Conservation (phyloP, 2,888 invertebrate genomes). For the Brachypterus glaber region DNA sequence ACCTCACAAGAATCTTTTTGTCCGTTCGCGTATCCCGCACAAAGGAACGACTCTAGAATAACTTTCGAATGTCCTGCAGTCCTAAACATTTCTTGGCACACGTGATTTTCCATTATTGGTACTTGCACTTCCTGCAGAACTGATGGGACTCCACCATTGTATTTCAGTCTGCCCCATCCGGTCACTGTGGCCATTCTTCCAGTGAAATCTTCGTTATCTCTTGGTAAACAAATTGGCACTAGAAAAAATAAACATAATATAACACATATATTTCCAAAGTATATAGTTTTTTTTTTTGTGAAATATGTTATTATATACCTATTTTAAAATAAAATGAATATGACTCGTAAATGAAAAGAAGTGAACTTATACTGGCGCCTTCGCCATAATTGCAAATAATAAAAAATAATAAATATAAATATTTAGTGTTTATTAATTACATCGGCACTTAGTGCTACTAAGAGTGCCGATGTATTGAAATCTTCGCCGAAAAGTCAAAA, state of each 20-base stretch:
- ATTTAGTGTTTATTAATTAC: too few relatives aligned
- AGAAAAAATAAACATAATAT: conserved; percentile 28
- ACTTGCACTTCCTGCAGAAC: conserved; percentile 86
- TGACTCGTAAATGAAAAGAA: too few relatives aligned
- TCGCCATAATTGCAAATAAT: too few relatives aligned
- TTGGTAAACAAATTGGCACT: conserved; percentile 88
- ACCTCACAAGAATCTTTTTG: conserved; percentile 91
- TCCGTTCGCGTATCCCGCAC: conserved; percentile 87
- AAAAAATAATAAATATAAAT: too few relatives aligned
- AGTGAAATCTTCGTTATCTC: conserved; percentile 68
- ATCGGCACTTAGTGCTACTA: too few relatives aligned
- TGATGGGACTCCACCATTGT: conserved; percentile 83
- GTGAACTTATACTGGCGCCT: too few relatives aligned
- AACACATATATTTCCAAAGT: too few relatives aligned
- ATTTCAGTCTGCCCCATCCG: conserved; percentile 86
- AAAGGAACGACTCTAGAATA: conserved; percentile 78
- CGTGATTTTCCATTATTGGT: conserved; percentile 82
- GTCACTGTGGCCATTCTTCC: conserved; percentile 83
- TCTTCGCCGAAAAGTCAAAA: too few relatives aligned
- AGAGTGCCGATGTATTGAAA: too few relatives aligned
- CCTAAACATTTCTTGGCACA: conserved; percentile 90
- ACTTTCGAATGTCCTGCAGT: conserved; percentile 82
- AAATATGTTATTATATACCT: too few relatives aligned
- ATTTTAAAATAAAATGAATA: too few relatives aligned
- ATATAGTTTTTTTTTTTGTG: too few relatives aligned